Base-by-base conservation (phyloP, 2,888 invertebrate genomes). In the Craniophora ligustri region DNA sequence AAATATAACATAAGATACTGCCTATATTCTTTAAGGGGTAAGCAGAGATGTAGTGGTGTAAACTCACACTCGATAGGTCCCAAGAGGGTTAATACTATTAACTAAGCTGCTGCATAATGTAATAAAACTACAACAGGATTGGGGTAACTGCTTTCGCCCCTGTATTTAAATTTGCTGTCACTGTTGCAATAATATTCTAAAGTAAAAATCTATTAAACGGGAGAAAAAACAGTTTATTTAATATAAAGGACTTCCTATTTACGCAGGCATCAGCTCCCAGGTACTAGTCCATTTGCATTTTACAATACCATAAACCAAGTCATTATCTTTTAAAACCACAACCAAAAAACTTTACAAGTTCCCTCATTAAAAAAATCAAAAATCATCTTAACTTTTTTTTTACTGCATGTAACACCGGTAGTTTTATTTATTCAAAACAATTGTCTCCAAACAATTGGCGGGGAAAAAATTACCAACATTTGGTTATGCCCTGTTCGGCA, bases 371-470 rank as follows among this genome's bases (percentile, higher is more conserved):
- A 59, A 62, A 62, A 58, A n/a, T n/a, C n/a, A 35, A 48, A 41
- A 46, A 65, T 36, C 40, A 16, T 31, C 32, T 41, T 32, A 41
- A 30, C 16, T 36, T 61, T 62, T 66, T 58, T 63, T 66, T 60
- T 32, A 44, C 5, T 44, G 31, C 21, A 28, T 32, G 73, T 62
- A 82, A 81, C 66, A 79, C 80, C 79, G 49, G 84, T 78, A 81
- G 83, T 66, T 69, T 66, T 78, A 72, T 76, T 73, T 76, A 72
- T 75, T 72, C 77, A 73, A 78, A 75, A 79, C 76, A 80, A 76
- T 77, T 75, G 70, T 62, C 55, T 47, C 42, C 60, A 58, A 77
- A 81, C 82, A 83, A 81, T 72, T 77, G 67, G 62, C 39, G 26
- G 26, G 58, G 70, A 72, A 72, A 71, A 71, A 61, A 51, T 45